Percentiles rank a stretch among this genome's conserved stretches.
Evolutionary conservation across 2,113 vertebrate genomes (phyloP).

Genomic region (Mobula hypostoma): DNA sequence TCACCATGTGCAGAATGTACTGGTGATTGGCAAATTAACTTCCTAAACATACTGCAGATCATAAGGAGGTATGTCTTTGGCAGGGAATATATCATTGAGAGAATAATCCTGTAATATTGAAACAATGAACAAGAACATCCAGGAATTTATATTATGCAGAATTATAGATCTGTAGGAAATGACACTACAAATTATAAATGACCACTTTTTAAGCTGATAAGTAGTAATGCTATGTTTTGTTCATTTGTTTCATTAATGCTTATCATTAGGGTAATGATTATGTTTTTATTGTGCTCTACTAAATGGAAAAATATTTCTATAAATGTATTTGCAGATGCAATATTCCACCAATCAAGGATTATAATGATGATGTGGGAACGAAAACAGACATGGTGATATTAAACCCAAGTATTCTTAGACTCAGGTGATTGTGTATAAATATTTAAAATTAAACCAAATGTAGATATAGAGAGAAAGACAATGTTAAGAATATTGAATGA

Average conservation of each 20-base stretch:
- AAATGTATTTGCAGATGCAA: slow-evolving; percentile 70
- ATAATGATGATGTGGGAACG: slow-evolving; percentile 71
- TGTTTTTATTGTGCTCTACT: slow-evolving; percentile 38
- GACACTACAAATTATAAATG: background rate
- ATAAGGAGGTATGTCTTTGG: too few species aligned
- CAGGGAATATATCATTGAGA: too few species aligned
- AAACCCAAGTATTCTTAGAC: slow-evolving; percentile 80
- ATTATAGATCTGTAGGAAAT: background rate
- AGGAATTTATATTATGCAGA: background rate
- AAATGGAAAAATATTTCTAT: background rate
- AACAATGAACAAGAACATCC: too few species aligned
- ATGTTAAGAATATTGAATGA: background rate
- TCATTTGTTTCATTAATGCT: slow-evolving; percentile 40
- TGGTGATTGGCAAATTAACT: too few species aligned
- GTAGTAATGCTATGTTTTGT: background rate
- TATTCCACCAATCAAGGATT: slow-evolving; percentile 71
- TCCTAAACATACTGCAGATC: too few species aligned
- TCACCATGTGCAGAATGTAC: too few species aligned
- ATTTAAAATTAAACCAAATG: background rate
- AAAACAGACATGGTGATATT: slow-evolving; percentile 86
- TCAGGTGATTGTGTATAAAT: slow-evolving; percentile 68
- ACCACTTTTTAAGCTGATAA: background rate
- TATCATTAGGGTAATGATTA: background rate
- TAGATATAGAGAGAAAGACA: background rate
- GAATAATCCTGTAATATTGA: too few species aligned